Percentiles rank a stretch among this genome's conserved stretches.
Conservation (phyloP, 2,888 invertebrate species). For the Latrodectus hesperus region DNA sequence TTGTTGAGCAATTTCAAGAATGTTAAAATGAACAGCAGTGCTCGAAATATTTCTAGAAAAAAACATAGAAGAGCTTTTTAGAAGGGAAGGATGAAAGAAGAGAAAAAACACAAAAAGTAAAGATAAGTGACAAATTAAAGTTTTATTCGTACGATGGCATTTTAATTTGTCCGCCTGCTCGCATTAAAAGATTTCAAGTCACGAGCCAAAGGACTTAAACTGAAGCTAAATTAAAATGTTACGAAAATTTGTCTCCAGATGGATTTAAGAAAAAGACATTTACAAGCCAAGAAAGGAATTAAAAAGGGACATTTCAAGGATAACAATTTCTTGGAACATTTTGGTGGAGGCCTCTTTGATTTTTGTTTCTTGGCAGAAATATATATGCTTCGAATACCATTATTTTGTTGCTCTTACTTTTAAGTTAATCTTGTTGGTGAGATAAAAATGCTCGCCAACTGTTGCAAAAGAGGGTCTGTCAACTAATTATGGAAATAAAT, state of each 20-base stretch:
- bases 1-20: conserved; percentile 62
- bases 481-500: too few relatives aligned
- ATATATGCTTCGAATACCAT: neutral
- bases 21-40: conserved; percentile 39
- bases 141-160: conserved; percentile 65
- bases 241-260: conserved; percentile 48
- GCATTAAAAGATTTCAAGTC: conserved; percentile 41
- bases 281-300: neutral
- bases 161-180: conserved; percentile 58
- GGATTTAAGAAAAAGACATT: conserved; percentile 9
- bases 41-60: conserved; percentile 8
- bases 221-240: conserved; percentile 62
- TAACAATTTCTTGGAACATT: neutral
- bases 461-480: too few relatives aligned
- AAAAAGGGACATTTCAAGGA: neutral
- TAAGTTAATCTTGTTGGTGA: too few relatives aligned
- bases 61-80: neutral
- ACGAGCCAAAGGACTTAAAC: conserved; percentile 24
- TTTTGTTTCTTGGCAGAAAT: neutral
- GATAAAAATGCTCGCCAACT: neutral
- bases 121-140: conserved; percentile 67
- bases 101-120: conserved; percentile 4
- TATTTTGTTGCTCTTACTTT: neutral
- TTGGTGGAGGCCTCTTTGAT: neutral
- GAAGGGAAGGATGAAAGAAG: neutral